A percentile compares a stretch with the other conserved stretches of the same genome.
phyloP scores from a whole-genome alignment of 37 sponge, comb jelly and placozoan genomes.

The Lycopodina hypogea region DNA sequence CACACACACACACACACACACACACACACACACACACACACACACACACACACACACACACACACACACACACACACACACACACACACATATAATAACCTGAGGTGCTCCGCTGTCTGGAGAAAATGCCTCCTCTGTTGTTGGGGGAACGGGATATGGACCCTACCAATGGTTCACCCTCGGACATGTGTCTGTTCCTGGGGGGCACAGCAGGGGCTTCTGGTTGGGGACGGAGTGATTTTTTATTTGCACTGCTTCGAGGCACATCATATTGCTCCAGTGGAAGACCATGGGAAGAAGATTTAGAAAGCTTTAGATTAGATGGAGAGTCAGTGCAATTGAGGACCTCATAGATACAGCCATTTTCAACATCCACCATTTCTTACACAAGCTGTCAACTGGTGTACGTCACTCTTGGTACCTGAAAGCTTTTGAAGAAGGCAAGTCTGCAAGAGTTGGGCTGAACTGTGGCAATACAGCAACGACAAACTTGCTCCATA shows the following conservation, averaged over 20 bases:
- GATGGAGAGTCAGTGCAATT: neutral
- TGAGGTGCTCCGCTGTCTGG: neutral
- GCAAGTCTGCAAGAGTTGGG: too few species aligned
- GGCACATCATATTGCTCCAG: neutral
- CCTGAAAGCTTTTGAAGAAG: too few species aligned
- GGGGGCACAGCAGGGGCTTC: conserved; percentile 21
- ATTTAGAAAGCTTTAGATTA: neutral
- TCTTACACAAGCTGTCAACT: neutral
- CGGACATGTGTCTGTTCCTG: conserved; percentile 18
- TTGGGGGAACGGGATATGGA: conserved; percentile 18
- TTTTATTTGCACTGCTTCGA: conserved; percentile 10
- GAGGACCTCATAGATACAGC: conserved; percentile 9
- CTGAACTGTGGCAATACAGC: too few species aligned
- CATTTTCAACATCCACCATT: conserved; percentile 18
- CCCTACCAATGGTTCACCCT: neutral
- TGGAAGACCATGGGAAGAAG: neutral
- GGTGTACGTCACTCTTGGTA: neutral
- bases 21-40: too few species aligned
- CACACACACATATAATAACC: too few species aligned
- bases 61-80: too few species aligned
- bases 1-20: too few species aligned
- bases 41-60: too few species aligned
- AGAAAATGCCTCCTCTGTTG: neutral
- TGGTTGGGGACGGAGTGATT: neutral
- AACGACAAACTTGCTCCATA: too few species aligned